Evolutionary conservation across 2,888 invertebrate genomes (phyloP).

Genomic region (Drosophila koepferae): DNA sequence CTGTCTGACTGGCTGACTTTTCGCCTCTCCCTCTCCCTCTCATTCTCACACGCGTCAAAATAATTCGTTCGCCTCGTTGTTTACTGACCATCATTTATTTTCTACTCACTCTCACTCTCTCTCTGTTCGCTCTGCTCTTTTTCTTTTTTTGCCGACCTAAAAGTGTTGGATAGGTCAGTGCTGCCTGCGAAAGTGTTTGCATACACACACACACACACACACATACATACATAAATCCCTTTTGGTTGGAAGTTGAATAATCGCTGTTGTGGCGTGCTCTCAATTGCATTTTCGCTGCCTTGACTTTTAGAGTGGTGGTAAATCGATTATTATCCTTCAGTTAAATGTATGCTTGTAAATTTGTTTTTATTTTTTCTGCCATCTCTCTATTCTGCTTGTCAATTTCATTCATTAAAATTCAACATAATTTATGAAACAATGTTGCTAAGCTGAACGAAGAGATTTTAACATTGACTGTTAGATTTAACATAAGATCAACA

Average conservation of each 20-base stretch:
- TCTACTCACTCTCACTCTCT: conserved; percentile 1
- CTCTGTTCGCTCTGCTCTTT: background rate
- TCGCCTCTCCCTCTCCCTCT: conserved; percentile 43
- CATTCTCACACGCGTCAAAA: conserved; percentile 31
- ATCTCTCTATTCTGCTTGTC: conserved; percentile 1
- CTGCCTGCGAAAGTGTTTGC: conserved; percentile 5
- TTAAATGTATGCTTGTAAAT: background rate
- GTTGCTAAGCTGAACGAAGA: background rate
- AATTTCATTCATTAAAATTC: conserved; percentile 6
- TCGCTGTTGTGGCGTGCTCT: conserved; percentile 8
- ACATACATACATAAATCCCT: background rate
- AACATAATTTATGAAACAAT: background rate
- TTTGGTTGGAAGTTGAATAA: conserved; percentile 21
- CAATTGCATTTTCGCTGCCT: conserved; percentile 20
- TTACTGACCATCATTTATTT: conserved; percentile 54
- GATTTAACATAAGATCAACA: background rate
- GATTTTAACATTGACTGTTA: background rate
- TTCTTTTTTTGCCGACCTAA: background rate
- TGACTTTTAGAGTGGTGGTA: background rate
- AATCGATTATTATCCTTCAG: conserved; percentile 3
- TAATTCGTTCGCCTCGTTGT: conserved; percentile 37
- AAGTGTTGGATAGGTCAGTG: conserved; percentile 45
- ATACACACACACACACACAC: background rate
- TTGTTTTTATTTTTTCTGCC: background rate
- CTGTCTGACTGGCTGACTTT: conserved; percentile 62